phyloP scores from a whole-genome alignment of 2,797 vertebrate species.

The Periparus ater region DNA sequence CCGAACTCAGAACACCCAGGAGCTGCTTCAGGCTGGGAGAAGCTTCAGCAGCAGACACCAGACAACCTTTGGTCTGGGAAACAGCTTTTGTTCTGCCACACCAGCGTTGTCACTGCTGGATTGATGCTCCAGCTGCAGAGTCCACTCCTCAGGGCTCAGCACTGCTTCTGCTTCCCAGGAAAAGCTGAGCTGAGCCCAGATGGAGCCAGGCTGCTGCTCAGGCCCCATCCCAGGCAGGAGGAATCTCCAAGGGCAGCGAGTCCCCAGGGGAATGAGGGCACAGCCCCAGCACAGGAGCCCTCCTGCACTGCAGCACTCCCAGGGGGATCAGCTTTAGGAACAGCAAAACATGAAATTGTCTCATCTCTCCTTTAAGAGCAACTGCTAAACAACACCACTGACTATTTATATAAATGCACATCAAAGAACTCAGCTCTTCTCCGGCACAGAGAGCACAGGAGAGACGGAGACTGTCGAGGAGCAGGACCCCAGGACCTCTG shows the following conservation, averaged over 20 bases:
- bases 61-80: background rate
- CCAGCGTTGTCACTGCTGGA: background rate
- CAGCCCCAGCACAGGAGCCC: background rate
- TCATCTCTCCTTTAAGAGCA: conserved; percentile 64
- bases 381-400: conserved; percentile 37
- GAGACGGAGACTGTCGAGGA: background rate
- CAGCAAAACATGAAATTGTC: conserved; percentile 71
- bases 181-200: background rate
- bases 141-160: background rate
- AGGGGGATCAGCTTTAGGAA: conserved; percentile 35
- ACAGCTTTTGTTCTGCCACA: background rate
- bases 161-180: background rate
- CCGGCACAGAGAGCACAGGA: background rate
- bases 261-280: fast-evolving
- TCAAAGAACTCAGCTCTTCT: conserved; percentile 15
- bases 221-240: background rate
- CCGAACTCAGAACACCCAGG: background rate
- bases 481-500: background rate
- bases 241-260: background rate
- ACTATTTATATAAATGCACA: conserved; percentile 40
- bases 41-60: background rate
- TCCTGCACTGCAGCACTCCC: background rate
- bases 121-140: background rate
- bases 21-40: background rate
- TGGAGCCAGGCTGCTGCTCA: background rate